Evolutionary conservation across 2,888 invertebrate species (phyloP), one percentile per base, ranked within the genome.

Genomic region (Plagodis dolabraria): DNA sequence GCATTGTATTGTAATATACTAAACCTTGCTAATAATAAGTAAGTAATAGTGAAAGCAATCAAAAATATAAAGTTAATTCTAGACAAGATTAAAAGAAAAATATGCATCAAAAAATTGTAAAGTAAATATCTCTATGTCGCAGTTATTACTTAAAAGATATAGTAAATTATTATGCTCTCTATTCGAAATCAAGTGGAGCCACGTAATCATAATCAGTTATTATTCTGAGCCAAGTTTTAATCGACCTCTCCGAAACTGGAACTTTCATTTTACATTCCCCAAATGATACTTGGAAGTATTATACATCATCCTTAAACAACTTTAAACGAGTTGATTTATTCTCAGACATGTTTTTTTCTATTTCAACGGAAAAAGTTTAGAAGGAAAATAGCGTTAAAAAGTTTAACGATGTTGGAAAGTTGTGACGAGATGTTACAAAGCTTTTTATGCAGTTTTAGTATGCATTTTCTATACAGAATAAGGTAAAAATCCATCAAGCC

Each of bases 361-460:
- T 51, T 46, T 49, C 53, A 55, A 40, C 47, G 51, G 68, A 68
- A 60, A 72, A 67, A 67, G 64, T 68, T 70, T 68, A 59, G 60
- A n/a, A 65, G 59, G 65, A 64, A 69, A 73, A 75, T 72, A 56
- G 56, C 47, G 69, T 75, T 70, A 70, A 66, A 72, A 76, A 75
- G 68, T 77, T 74, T 57, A 62, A 54, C 35, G 54, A 63, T 57
- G 62, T 63, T 57, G 57, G 55, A 47, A 60, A 64, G 64, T 68
- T 67, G 64, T 62, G 68, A 67, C 67, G 68, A 59, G 69, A 67
- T 71, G 69, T 71, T 57, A 64, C 71, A 75, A 76, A 76, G 72
- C 72, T 75, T 72, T 72, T 71, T 70, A 77, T 74, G 73, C 70
- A 75, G 71, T 77, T 75, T 76, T 63, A 70, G 60, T 71, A 68